Evolutionary conservation across 2,888 invertebrate genomes (phyloP).

Genomic region (Lithophane semibrunnea): DNA sequence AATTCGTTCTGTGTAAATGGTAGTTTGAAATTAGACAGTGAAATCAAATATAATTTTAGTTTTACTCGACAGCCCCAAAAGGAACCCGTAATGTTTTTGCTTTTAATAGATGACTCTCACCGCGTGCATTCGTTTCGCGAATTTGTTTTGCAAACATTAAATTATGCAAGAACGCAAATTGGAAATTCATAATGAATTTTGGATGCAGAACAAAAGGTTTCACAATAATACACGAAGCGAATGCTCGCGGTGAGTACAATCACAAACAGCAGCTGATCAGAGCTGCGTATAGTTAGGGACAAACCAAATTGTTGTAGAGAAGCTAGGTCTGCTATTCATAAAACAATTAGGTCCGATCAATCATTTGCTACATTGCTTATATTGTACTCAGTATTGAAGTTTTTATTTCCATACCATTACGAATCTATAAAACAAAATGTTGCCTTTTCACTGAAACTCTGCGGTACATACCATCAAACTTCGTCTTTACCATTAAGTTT

Average conservation of each 20-base stretch:
- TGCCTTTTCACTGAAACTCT: not conserved
- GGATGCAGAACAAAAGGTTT: not conserved
- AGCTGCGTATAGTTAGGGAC: not conserved
- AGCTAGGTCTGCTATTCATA: not conserved
- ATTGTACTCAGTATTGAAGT: not conserved
- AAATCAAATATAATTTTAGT: not conserved
- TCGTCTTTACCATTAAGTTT: conserved; percentile 4
- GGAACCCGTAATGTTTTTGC: not conserved
- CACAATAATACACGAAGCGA: not conserved
- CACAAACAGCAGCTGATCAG: not conserved
- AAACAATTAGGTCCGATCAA: no score
- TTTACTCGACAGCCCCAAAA: no score
- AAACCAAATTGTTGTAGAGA: no score
- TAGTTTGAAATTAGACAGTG: not conserved
- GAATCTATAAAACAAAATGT: not conserved
- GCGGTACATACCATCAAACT: not conserved
- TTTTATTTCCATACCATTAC: not conserved
- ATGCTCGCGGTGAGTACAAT: no score
- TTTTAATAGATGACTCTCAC: not conserved
- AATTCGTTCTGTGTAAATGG: not conserved
- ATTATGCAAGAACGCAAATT: not conserved
- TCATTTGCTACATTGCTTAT: no score
- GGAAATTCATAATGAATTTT: not conserved
- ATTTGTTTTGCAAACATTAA: not conserved
- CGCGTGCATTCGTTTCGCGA: not conserved